Evolutionary conservation across 2,113 vertebrate genomes (phyloP).

Genomic region (Istiophorus platypterus): DNA sequence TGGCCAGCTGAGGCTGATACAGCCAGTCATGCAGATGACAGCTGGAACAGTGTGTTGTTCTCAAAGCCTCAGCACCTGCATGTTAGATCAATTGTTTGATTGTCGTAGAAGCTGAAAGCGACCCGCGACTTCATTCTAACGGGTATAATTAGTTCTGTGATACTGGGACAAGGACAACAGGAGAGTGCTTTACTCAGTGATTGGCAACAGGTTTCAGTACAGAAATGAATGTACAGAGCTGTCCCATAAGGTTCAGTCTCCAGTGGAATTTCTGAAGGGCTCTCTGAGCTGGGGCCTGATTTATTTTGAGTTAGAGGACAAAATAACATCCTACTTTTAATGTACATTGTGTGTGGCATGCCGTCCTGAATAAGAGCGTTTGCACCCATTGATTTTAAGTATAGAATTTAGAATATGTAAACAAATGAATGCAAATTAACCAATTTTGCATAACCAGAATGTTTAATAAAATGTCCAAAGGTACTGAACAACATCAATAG

Average conservation of each 20-base stretch:
- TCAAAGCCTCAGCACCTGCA: conserved; percentile 45
- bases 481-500: too few relatives aligned
- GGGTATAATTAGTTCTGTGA: conserved; percentile 38
- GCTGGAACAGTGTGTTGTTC: conserved; percentile 56
- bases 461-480: too few relatives aligned
- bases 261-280: conserved; percentile 25
- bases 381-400: too few relatives aligned
- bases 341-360: neutral
- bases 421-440: too few relatives aligned
- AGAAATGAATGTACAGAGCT: conserved; percentile 10
- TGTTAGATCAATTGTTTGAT: conserved; percentile 68
- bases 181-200: conserved; percentile 12
- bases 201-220: conserved; percentile 30
- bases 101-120: conserved; percentile 42
- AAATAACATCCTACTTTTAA: conserved; percentile 25
- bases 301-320: conserved; percentile 41
- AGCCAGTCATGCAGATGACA: conserved; percentile 70
- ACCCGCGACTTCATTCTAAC: conserved; percentile 37
- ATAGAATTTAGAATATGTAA: too few relatives aligned
- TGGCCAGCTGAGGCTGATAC: conserved; percentile 74
- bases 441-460: too few relatives aligned
- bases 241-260: conserved; percentile 8
- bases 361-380: too few relatives aligned
- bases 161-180: conserved; percentile 45
- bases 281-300: conserved; percentile 34